phyloP scores from a whole-genome alignment of 2,888 invertebrate genomes.

The Auanema sp. region DNA sequence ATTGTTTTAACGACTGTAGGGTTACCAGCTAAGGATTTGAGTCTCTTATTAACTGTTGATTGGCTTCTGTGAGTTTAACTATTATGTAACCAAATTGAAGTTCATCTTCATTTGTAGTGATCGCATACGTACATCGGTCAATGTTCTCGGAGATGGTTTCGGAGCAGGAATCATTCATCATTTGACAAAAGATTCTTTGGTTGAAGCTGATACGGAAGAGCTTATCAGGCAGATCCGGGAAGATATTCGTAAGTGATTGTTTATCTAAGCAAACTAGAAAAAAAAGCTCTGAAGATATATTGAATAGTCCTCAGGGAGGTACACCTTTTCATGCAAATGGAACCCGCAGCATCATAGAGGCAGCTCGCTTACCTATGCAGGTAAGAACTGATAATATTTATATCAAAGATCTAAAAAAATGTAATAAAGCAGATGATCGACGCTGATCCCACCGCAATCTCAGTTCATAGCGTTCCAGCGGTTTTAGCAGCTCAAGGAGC shows the following conservation, averaged over 20 bases:
- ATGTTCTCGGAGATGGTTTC: conserved; percentile 62
- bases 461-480: too few species aligned
- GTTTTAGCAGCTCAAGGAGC: too few species aligned
- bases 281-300: too few species aligned
- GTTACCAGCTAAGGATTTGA: conserved; percentile 73
- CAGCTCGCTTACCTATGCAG: too few species aligned
- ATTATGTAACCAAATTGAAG: too few species aligned
- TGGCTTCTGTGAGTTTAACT: conserved; percentile 72
- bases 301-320: too few species aligned
- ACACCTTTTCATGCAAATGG: too few species aligned
- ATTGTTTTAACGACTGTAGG: conserved; percentile 74
- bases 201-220: conserved; percentile 61
- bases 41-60: conserved; percentile 73
- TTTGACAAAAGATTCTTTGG: conserved; percentile 48
- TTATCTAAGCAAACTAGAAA: neutral
- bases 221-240: conserved; percentile 56
- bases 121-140: conserved; percentile 61
- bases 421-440: too few species aligned
- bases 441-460: too few species aligned
- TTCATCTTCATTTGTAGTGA: conserved; percentile 44
- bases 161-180: conserved; percentile 64
- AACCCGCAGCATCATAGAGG: too few species aligned
- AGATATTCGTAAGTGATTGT: conserved; percentile 52
- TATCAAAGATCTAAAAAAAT: too few species aligned
- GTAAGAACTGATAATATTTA: too few species aligned